Conservation (phyloP, 2,888 invertebrate genomes). For the Acleris holmiana region DNA sequence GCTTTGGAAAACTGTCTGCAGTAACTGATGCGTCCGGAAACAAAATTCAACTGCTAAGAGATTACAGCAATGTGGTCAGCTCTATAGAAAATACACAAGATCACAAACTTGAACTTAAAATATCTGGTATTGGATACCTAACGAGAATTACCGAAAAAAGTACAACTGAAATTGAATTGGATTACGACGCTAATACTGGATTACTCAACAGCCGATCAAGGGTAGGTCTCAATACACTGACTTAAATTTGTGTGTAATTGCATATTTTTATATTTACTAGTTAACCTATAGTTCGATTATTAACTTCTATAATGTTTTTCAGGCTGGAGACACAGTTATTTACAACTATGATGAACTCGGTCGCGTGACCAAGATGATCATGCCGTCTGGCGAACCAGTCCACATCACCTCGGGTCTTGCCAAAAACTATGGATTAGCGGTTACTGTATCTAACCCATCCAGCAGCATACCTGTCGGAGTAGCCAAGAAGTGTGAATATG, state of each 20-base stretch:
- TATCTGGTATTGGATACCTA: slow-evolving; percentile 96
- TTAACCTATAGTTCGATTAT: too few relatives aligned
- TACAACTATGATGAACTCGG: slow-evolving; percentile 97
- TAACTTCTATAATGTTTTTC: slow-evolving; percentile 43
- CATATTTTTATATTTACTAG: neutral
- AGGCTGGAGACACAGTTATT: slow-evolving; percentile 94
- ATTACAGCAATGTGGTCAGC: slow-evolving; percentile 96
- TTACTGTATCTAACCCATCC: slow-evolving; percentile 86
- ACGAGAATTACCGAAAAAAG: slow-evolving; percentile 95
- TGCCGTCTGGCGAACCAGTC: slow-evolving; percentile 96
- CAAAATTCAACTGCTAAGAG: slow-evolving; percentile 95
- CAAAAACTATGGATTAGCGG: slow-evolving; percentile 89
- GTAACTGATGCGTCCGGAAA: slow-evolving; percentile 97
- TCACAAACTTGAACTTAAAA: slow-evolving; percentile 95
- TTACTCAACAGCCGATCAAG: slow-evolving; percentile 93
- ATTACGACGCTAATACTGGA: slow-evolving; percentile 95
- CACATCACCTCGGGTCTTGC: slow-evolving; percentile 91
- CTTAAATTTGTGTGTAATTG: neutral
- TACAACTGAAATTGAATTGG: slow-evolving; percentile 93
- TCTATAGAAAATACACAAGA: slow-evolving; percentile 97
- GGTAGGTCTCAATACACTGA: slow-evolving; percentile 68
- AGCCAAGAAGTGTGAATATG: slow-evolving; percentile 84
- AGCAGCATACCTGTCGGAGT: slow-evolving; percentile 82
- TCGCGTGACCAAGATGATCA: slow-evolving; percentile 92
- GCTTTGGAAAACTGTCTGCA: slow-evolving; percentile 96